phyloP scores from a whole-genome alignment of 2,113 vertebrate genomes.

The Proteles cristata region DNA sequence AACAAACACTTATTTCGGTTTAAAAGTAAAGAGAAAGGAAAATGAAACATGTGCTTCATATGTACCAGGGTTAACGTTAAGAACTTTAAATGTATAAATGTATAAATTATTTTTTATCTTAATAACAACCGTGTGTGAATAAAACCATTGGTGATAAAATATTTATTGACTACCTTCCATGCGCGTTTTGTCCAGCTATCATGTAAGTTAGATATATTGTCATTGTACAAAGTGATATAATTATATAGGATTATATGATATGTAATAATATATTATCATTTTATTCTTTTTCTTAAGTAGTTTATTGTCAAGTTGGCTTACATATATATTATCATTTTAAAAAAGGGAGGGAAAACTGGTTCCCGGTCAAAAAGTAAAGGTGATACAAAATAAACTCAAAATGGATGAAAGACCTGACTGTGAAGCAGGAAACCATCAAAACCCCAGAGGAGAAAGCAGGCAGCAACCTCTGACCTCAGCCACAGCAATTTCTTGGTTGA shows the following conservation, averaged over 20 bases:
- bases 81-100: constrained; percentile 8
- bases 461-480: too few relatives aligned
- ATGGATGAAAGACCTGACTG: not conserved
- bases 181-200: not conserved
- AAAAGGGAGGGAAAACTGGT: not conserved
- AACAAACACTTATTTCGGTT: not conserved
- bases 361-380: not conserved
- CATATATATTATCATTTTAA: not conserved
- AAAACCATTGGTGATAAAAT: not conserved
- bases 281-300: not conserved
- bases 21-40: constrained; percentile 40
- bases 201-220: not conserved
- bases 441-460: too few relatives aligned
- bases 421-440: too few relatives aligned
- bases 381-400: not conserved
- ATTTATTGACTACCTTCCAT: not conserved
- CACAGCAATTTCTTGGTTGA: too few relatives aligned
- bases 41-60: not conserved
- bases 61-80: not conserved
- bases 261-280: not conserved
- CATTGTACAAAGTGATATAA: not conserved
- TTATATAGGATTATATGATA: not conserved
- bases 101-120: constrained; percentile 15
- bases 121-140: not conserved
- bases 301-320: too few relatives aligned